phyloP scores from a whole-genome alignment of 1,140 invertebrate genomes.

The Ericerus pela region DNA sequence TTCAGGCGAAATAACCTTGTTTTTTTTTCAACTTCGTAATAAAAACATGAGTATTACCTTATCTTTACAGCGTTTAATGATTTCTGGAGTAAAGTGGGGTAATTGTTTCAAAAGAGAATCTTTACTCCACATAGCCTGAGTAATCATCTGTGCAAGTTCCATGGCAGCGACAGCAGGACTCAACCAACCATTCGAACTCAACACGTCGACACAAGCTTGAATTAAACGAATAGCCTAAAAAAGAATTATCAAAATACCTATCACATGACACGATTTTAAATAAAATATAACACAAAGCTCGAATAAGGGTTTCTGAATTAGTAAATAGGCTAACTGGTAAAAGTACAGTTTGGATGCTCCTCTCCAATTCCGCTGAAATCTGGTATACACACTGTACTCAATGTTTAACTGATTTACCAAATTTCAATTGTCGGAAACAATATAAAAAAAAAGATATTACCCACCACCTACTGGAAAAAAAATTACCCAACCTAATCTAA shows the following conservation, averaged over 20 bases:
- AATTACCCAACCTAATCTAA: no score
- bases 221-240: conserved; percentile 63
- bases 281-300: no score
- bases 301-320: no score
- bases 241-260: conserved; percentile 15
- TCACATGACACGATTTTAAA: no score
- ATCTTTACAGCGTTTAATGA: conserved; percentile 80
- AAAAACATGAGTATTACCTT: conserved; percentile 39
- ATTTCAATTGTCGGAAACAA: no score
- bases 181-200: conserved; percentile 95
- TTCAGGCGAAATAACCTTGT: background rate
- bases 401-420: no score
- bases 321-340: no score
- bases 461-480: no score
- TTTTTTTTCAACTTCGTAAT: background rate
- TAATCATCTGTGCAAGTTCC: conserved; percentile 99
- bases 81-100: conserved; percentile 83
- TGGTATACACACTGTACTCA: no score
- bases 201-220: conserved; percentile 96
- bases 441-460: no score
- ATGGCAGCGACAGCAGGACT: conserved; percentile 95
- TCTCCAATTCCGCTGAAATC: no score
- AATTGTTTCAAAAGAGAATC: conserved; percentile 95
- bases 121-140: conserved; percentile 99
- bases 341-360: background rate